Percentiles rank a stretch among this genome's conserved stretches.
phyloP scores from a whole-genome alignment of 2,888 invertebrate genomes.

The Tinea trinotella region DNA sequence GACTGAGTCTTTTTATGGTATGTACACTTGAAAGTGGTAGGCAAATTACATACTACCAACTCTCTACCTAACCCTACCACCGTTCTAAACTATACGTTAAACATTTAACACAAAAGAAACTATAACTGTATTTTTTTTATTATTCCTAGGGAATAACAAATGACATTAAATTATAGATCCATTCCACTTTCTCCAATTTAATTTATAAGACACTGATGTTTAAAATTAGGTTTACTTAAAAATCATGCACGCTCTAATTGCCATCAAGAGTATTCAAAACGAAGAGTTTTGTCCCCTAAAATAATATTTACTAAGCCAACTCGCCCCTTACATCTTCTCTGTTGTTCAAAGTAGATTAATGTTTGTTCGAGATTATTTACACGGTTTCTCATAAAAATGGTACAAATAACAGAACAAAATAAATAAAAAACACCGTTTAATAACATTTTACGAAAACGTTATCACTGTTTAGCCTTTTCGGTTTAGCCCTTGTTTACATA shows the following conservation, averaged over 20 bases:
- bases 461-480: conserved; percentile 37
- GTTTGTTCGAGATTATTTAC: conserved; percentile 64
- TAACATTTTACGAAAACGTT: conserved; percentile 48
- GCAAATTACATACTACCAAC: too few relatives aligned
- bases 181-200: too few relatives aligned
- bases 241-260: conserved; percentile 70
- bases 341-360: conserved; percentile 70
- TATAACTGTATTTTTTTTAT: too few relatives aligned
- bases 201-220: not conserved
- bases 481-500: conserved; percentile 3
- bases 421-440: conserved; percentile 32
- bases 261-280: conserved; percentile 43
- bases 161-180: too few relatives aligned
- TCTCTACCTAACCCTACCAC: too few relatives aligned
- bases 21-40: too few relatives aligned
- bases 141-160: too few relatives aligned
- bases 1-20: too few relatives aligned
- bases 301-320: conserved; percentile 52
- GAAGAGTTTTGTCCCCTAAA: conserved; percentile 57
- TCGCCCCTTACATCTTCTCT: conserved; percentile 62
- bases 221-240: conserved; percentile 63
- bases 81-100: too few relatives aligned
- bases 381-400: conserved; percentile 68
- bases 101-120: too few relatives aligned
- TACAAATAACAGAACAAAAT: conserved; percentile 41